Conservation (phyloP, 1,140 invertebrate genomes). For the Araneus ventricosus region DNA sequence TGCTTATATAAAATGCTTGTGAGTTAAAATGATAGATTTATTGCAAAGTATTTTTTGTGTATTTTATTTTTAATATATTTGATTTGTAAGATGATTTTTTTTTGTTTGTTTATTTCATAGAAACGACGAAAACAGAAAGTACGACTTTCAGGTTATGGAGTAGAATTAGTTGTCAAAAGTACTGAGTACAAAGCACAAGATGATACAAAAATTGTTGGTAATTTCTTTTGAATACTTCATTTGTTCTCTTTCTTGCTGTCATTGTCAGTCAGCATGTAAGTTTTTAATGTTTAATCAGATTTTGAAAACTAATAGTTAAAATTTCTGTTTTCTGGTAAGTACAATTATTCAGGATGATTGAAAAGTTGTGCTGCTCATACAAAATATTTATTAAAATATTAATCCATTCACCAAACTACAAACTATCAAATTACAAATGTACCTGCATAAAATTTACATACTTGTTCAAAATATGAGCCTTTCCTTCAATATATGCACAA, state of each 20-base stretch:
- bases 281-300: too few relatives aligned
- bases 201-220: slow-evolving; percentile 88
- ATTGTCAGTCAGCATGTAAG: too few relatives aligned
- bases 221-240: background rate
- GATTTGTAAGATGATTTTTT: background rate
- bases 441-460: too few relatives aligned
- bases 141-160: slow-evolving; percentile 96
- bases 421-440: too few relatives aligned
- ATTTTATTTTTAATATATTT: background rate
- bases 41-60: background rate
- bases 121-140: slow-evolving; percentile 83
- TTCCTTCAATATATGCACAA: too few relatives aligned
- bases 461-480: too few relatives aligned
- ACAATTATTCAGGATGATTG: too few relatives aligned
- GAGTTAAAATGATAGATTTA: background rate
- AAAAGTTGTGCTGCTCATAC: too few relatives aligned
- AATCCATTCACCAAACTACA: too few relatives aligned
- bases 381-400: too few relatives aligned
- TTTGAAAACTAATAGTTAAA: too few relatives aligned
- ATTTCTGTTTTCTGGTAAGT: too few relatives aligned
- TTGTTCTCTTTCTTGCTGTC: background rate
- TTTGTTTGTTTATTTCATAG: slow-evolving; percentile 79
- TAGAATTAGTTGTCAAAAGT: slow-evolving; percentile 98
- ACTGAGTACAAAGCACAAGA: slow-evolving; percentile 99
- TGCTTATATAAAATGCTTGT: background rate